These are phyloP conservation scores for Erpornis zantholeuca DNA, from an alignment of 2,113 vertebrate genomes.

Conservation along the genomic window DNA sequence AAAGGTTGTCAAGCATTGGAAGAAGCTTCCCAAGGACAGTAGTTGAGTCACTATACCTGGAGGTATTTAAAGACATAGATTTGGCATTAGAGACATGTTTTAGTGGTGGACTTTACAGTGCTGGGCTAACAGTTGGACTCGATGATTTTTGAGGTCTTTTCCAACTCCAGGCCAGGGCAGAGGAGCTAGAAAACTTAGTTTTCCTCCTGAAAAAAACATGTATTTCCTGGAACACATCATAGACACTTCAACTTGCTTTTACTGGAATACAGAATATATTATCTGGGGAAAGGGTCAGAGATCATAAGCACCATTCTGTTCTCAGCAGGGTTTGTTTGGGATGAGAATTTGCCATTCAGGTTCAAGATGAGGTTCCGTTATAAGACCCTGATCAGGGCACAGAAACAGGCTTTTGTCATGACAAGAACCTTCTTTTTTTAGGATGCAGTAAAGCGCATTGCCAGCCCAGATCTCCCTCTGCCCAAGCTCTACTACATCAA, in stretches of 20 bases:
- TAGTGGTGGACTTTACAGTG: not conserved
- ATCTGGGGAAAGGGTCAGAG: not conserved
- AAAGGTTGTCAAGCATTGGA: not conserved
- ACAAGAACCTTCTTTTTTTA: not conserved
- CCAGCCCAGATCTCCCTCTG: not conserved
- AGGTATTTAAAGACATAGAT: not conserved
- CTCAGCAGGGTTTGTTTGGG: not conserved
- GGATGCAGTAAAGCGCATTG: not conserved
- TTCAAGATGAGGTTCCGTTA: not conserved
- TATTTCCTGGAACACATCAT: not conserved
- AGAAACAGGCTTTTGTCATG: not conserved
- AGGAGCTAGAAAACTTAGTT: not conserved
- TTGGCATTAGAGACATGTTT: not conserved
- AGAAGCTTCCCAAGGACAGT: not conserved
- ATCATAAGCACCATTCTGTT: not conserved
- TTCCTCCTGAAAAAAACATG: not conserved
- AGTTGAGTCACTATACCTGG: not conserved
- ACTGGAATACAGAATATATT: not conserved
- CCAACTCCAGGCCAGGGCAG: not conserved
- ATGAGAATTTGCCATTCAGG: not conserved
- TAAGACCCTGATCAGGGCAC: not conserved
- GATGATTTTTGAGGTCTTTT: not conserved
- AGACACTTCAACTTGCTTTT: not conserved
- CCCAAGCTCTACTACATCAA: not conserved
- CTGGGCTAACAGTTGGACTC: not conserved